Evolutionary conservation across 2,113 vertebrate genomes (phyloP).

Genomic region (Onychostoma macrolepis): DNA sequence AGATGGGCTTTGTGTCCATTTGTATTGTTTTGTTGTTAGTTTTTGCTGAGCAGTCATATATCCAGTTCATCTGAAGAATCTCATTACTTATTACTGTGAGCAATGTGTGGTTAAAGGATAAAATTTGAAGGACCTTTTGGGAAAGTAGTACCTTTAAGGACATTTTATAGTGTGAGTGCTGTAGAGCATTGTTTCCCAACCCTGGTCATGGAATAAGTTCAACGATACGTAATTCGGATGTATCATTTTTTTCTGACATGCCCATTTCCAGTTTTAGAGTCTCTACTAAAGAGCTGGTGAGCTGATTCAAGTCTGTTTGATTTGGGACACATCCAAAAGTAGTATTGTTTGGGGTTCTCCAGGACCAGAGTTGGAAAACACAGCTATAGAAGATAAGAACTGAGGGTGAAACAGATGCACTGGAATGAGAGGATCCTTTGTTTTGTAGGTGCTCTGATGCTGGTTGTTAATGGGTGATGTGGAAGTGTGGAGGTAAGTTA

Average conservation of each 20-base stretch:
- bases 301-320: not conserved
- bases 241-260: not conserved
- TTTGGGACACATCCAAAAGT: not conserved
- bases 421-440: not conserved
- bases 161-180: not conserved
- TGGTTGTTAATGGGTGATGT: not conserved
- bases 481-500: not conserved
- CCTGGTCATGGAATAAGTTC: not conserved
- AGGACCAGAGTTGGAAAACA: not conserved
- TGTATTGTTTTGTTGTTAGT: not conserved
- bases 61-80: not conserved
- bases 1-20: not conserved
- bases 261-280: not conserved
- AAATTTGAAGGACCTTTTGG: not conserved
- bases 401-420: not conserved
- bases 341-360: not conserved
- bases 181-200: not conserved
- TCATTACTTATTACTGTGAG: not conserved
- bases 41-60: not conserved
- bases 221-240: not conserved
- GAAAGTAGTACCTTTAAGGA: not conserved
- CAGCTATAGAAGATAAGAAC: not conserved
- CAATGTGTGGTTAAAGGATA: not conserved
- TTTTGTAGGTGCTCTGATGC: not conserved
- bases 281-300: not conserved